Evolutionary conservation across 1,140 invertebrate genomes (phyloP).

Genomic region (Harlomillsia oculata): DNA sequence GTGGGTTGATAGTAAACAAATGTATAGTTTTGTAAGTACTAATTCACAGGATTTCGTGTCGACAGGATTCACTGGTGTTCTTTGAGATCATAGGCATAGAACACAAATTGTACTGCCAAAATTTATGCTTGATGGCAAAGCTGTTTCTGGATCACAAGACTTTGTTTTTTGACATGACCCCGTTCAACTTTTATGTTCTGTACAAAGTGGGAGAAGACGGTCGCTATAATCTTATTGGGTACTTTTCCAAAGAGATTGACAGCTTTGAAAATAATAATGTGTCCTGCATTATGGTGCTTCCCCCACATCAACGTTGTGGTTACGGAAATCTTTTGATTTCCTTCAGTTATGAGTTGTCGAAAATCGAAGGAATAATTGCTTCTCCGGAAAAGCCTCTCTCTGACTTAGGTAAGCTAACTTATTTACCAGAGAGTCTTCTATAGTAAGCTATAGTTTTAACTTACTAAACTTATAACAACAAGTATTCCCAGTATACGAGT

Average conservation of each 20-base stretch:
- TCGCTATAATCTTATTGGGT: constrained; percentile 88
- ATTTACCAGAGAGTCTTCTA: not conserved
- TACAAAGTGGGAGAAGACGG: constrained; percentile 91
- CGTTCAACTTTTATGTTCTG: constrained; percentile 92
- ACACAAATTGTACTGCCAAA: constrained; percentile 91
- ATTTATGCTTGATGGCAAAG: constrained; percentile 88
- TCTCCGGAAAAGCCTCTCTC: constrained; percentile 98
- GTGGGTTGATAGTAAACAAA: not conserved
- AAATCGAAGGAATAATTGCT: constrained; percentile 81
- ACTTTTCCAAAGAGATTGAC: constrained; percentile 96
- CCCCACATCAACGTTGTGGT: constrained; percentile 96
- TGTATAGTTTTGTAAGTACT: not conserved
- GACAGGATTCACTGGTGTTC: constrained; percentile 63
- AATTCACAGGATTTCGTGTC: not conserved
- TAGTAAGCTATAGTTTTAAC: not conserved
- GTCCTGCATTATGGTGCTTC: constrained; percentile 54
- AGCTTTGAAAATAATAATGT: constrained; percentile 97
- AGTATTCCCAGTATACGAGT: not conserved
- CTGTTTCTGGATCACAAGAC: constrained; percentile 96
- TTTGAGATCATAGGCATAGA: constrained; percentile 86
- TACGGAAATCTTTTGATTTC: constrained; percentile 97
- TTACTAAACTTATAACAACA: not conserved
- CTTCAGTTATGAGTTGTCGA: constrained; percentile 85
- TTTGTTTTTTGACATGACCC: constrained; percentile 93
- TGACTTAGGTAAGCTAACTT: constrained; percentile 54